Conservation (phyloP, 2,113 vertebrate genomes). For the Turdus rufiventris region DNA sequence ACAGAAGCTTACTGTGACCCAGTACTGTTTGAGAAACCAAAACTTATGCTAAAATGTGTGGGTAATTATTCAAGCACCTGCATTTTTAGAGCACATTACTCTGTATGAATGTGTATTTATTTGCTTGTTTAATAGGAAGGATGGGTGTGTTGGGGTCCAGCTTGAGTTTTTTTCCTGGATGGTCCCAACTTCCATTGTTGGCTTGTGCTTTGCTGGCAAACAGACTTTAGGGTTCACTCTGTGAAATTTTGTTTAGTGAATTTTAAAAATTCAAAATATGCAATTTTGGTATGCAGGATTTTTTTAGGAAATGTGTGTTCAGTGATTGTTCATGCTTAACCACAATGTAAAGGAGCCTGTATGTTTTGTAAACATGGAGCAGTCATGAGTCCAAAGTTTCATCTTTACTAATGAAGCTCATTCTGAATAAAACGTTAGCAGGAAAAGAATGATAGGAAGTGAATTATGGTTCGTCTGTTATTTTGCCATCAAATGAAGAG, state of each 20-base stretch:
- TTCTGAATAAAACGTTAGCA: constrained; percentile 53
- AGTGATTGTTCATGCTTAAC: constrained; percentile 31
- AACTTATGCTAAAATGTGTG: not conserved
- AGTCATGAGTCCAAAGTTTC: constrained; percentile 65
- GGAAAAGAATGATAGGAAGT: constrained; percentile 46
- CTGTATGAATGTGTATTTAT: constrained; percentile 18
- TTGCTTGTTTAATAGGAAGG: constrained; percentile 21
- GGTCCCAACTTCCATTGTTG: constrained; percentile 10
- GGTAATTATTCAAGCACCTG: constrained; percentile 13
- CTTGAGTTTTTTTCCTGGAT: not conserved
- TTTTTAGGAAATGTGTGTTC: constrained; percentile 42
- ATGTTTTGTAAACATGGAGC: constrained; percentile 69
- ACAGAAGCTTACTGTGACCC: not conserved
- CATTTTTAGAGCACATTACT: constrained; percentile 27
- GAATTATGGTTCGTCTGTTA: constrained; percentile 10
- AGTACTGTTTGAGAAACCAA: not conserved
- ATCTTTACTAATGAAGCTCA: constrained; percentile 60
- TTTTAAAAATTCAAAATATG: constrained; percentile 57
- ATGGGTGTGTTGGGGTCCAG: not conserved
- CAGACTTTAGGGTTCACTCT: constrained; percentile 48
- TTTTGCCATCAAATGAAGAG: not conserved
- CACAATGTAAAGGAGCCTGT: constrained; percentile 47
- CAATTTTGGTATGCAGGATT: constrained; percentile 36
- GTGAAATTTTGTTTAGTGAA: constrained; percentile 36
- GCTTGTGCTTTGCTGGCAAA: constrained; percentile 53